Percentiles rank a stretch among this genome's conserved stretches.
Evolutionary conservation across 2,113 vertebrate genomes (phyloP).

Genomic region (Notarius quadriscutis): DNA sequence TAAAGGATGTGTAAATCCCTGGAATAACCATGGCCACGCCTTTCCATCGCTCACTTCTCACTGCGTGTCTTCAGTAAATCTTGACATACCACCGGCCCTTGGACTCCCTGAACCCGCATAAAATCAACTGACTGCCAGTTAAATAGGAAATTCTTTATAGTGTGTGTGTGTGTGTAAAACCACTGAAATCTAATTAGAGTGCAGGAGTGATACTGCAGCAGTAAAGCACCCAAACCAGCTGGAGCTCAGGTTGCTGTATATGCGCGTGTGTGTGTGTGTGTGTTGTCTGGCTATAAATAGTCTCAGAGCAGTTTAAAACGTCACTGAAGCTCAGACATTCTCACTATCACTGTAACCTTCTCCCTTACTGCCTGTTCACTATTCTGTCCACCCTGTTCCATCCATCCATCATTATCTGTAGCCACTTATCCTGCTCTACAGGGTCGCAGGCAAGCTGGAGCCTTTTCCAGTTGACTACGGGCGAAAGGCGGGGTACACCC

Average conservation of each 20-base stretch:
- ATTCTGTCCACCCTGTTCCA: neutral
- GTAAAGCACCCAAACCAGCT: neutral
- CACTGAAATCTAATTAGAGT: neutral
- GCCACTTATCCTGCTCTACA: no score
- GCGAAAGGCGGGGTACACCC: no score
- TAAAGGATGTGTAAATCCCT: no score
- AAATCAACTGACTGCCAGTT: neutral
- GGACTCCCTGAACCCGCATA: neutral
- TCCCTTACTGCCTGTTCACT: no score
- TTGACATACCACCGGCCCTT: no score
- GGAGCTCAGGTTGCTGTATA: neutral
- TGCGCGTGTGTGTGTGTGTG: neutral
- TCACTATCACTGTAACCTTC: neutral
- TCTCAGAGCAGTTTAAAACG: slow-evolving; percentile 61
- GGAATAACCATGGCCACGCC: no score
- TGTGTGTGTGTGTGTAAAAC: neutral
- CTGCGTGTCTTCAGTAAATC: no score
- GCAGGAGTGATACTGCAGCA: neutral
- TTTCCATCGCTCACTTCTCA: no score
- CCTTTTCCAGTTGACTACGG: no score
- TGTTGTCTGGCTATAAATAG: slow-evolving; percentile 59
- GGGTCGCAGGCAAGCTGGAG: no score
- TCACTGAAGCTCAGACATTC: slow-evolving; percentile 9
- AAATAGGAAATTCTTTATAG: neutral
- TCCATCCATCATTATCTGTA: no score